Conservation (phyloP, 2,888 invertebrate species). For the Drosophila cracens region DNA sequence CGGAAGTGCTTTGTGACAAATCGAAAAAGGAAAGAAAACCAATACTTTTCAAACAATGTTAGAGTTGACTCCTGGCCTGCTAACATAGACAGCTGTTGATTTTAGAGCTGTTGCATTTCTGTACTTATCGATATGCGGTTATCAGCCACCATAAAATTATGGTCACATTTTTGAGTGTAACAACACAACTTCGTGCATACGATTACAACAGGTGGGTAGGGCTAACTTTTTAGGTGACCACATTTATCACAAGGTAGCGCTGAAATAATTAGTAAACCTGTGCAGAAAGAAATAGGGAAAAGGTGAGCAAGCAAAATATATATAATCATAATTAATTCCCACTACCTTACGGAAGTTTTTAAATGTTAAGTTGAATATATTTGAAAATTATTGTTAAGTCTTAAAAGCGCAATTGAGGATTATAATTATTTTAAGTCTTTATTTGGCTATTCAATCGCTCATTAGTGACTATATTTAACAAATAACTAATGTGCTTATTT, state of each 20-base stretch:
- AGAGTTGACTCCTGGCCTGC: slow-evolving; percentile 23
- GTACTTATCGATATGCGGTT: slow-evolving; percentile 14
- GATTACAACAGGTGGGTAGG: background rate
- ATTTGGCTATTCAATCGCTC: background rate
- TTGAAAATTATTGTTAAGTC: background rate
- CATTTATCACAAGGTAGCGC: background rate
- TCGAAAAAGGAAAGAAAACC: slow-evolving; percentile 19
- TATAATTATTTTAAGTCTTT: background rate
- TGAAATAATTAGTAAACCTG: background rate
- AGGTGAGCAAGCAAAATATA: background rate
- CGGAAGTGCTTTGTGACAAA: slow-evolving; percentile 1
- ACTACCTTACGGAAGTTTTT: background rate
- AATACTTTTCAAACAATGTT: slow-evolving; percentile 40
- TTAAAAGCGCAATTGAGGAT: background rate
- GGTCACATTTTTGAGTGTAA: background rate
- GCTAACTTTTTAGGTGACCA: background rate
- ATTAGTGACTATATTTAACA: background rate
- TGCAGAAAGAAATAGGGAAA: background rate
- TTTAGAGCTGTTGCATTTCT: background rate
- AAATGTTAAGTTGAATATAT: background rate
- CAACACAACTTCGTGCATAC: background rate
- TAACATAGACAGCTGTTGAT: slow-evolving; percentile 30
- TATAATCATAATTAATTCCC: background rate
- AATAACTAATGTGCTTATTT: background rate
- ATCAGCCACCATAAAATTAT: background rate